A percentile compares a stretch with the other conserved stretches of the same genome.
phyloP scores from a whole-genome alignment of 2,113 vertebrate species.

The Martes martes region DNA sequence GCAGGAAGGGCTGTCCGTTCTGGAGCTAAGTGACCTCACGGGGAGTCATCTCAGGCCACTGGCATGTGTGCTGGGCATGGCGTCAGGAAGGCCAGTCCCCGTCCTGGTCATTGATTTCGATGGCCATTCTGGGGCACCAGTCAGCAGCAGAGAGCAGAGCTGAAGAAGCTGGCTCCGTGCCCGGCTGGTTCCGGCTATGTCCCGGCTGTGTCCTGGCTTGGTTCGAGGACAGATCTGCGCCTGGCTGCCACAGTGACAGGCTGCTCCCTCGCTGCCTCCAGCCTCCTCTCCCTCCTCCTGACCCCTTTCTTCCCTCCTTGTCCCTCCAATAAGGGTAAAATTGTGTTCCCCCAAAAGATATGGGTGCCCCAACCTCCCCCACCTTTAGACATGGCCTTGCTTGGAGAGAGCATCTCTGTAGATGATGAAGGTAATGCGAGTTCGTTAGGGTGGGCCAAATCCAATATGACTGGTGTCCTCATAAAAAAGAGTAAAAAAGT shows the following conservation, averaged over 20 bases:
- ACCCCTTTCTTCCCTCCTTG: not conserved
- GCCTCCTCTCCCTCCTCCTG: not conserved
- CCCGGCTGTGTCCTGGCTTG: not conserved
- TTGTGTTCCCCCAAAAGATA: not conserved
- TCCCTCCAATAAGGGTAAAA: not conserved
- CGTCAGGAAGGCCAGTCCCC: not conserved
- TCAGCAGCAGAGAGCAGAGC: not conserved
- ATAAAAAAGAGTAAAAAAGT: not conserved
- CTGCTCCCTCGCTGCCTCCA: not conserved
- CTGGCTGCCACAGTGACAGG: not conserved
- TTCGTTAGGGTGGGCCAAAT: not conserved
- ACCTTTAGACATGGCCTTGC: no score
- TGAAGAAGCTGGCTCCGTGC: not conserved
- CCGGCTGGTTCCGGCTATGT: not conserved
- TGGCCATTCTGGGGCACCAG: not conserved
- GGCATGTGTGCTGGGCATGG: rapidly evolving
- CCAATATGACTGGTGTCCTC: not conserved
- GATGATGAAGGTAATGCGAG: not conserved
- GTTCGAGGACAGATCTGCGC: not conserved
- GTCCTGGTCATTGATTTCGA: not conserved
- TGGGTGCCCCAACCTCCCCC: no score
- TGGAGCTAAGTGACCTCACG: not conserved
- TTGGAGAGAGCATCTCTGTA: not conserved
- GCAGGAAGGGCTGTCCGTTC: not conserved
- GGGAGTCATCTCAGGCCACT: not conserved